A percentile compares a stretch with the other conserved stretches of the same genome.
These are phyloP conservation scores for Poecilus cupreus DNA, from an alignment of 2,888 invertebrate genomes.

Conservation along the genomic window DNA sequence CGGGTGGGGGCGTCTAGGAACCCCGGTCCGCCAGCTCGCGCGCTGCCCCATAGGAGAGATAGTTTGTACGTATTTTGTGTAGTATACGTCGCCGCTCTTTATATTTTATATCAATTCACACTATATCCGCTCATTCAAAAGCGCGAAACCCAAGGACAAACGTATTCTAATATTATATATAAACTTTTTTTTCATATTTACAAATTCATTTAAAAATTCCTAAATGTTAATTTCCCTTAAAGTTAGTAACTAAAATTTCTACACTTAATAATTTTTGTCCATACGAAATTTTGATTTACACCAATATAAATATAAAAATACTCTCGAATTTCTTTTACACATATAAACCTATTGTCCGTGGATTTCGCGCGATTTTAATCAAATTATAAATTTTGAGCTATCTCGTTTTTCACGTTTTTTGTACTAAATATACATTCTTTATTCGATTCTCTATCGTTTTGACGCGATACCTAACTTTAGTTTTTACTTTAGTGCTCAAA, in stretches of 20 bases:
- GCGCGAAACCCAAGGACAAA: constrained; percentile 71
- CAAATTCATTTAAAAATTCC: constrained; percentile 82
- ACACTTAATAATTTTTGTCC: constrained; percentile 72
- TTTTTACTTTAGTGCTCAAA: constrained; percentile 60
- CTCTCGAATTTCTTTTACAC: constrained; percentile 73
- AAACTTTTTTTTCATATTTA: constrained; percentile 80
- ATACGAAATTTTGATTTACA: constrained; percentile 75
- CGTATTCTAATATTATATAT: constrained; percentile 78
- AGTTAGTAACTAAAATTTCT: constrained; percentile 73
- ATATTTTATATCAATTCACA: constrained; percentile 59
- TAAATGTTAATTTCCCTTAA: constrained; percentile 79
- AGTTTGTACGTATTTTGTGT: constrained; percentile 74
- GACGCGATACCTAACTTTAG: constrained; percentile 72
- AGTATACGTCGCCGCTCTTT: constrained; percentile 72
- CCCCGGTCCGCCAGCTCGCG: background rate
- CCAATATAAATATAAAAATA: constrained; percentile 75
- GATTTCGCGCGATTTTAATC: constrained; percentile 67
- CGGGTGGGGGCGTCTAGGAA: background rate
- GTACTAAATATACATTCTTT: constrained; percentile 71
- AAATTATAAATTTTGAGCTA: constrained; percentile 72
- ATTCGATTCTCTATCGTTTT: constrained; percentile 72
- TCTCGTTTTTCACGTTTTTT: constrained; percentile 70
- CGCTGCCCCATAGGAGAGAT: constrained; percentile 48
- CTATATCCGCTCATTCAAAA: constrained; percentile 62
- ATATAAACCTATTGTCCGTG: constrained; percentile 70